A percentile compares a stretch with the other conserved stretches of the same genome.
phyloP scores from a whole-genome alignment of 2,113 vertebrate species.

The Ranitomeya variabilis region DNA sequence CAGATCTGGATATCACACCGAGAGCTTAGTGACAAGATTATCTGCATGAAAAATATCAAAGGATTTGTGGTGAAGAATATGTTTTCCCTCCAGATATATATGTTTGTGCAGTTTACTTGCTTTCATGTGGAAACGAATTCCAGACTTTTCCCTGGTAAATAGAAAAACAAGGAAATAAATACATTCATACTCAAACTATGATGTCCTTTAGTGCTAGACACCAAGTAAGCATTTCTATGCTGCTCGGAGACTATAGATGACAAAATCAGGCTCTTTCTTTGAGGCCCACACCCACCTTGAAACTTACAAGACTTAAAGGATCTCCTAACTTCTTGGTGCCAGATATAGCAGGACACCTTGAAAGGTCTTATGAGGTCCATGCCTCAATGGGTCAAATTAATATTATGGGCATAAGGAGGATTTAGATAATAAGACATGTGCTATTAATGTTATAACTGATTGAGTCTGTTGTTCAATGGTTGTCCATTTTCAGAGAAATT shows the following conservation, averaged over 20 bases:
- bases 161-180: neutral
- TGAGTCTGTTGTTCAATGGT: no score
- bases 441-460: no score
- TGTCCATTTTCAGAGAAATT: no score
- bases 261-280: no score
- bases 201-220: neutral
- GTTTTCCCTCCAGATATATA: conserved; percentile 34
- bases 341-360: no score
- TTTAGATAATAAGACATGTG: no score
- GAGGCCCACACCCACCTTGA: no score
- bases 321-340: no score
- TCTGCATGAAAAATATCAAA: conserved; percentile 36
- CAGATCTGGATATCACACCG: conserved; percentile 38
- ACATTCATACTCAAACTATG: neutral
- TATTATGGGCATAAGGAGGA: no score
- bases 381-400: no score
- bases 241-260: neutral
- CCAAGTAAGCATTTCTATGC: neutral
- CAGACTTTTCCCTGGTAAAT: neutral
- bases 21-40: conserved; percentile 31
- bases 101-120: neutral
- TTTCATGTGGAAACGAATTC: neutral
- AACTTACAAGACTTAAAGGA: no score
- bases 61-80: conserved; percentile 28
- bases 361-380: no score